Evolutionary conservation across 2,113 vertebrate genomes (phyloP).

Genomic region (Rattus rattus): DNA sequence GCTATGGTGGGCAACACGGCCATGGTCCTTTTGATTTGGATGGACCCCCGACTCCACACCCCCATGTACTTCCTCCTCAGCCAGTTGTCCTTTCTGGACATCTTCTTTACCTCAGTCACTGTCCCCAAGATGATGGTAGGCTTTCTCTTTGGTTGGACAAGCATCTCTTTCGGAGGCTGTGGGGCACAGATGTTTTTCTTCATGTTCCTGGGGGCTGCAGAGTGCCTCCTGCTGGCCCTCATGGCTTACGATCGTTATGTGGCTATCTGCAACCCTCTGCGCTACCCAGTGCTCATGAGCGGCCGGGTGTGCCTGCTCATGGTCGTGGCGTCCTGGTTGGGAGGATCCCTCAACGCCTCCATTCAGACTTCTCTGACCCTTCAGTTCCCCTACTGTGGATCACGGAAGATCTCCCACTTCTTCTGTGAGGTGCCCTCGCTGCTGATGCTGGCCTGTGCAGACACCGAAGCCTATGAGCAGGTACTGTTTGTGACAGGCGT

Average conservation of each 20-base stretch:
- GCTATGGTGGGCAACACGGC: neutral
- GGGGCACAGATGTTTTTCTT: conserved; percentile 68
- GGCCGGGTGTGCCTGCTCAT: conserved; percentile 49
- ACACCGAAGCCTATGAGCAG: conserved; percentile 51
- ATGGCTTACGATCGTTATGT: conserved; percentile 73
- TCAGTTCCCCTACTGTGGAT: conserved; percentile 64
- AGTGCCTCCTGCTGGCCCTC: conserved; percentile 71
- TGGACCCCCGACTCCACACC: conserved; percentile 28
- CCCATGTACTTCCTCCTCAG: conserved; percentile 72
- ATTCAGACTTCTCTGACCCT: conserved; percentile 59
- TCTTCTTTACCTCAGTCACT: conserved; percentile 67
- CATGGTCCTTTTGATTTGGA: conserved; percentile 66
- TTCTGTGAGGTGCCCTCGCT: conserved; percentile 67
- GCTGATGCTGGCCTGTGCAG: conserved; percentile 61
- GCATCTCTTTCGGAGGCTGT: conserved; percentile 68
- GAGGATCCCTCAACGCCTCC: conserved; percentile 59
- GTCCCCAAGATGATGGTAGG: conserved; percentile 72
- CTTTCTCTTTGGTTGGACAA: conserved; percentile 51
- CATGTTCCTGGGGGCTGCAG: conserved; percentile 61
- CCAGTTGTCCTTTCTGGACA: conserved; percentile 63
- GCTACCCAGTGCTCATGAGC: conserved; percentile 55
- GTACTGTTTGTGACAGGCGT: conserved; percentile 51
- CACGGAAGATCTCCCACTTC: conserved; percentile 59
- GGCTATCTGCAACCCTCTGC: conserved; percentile 70
- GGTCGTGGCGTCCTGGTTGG: conserved; percentile 54